phyloP scores from a whole-genome alignment of 2,888 invertebrate species.

The Andrena flavipes region DNA sequence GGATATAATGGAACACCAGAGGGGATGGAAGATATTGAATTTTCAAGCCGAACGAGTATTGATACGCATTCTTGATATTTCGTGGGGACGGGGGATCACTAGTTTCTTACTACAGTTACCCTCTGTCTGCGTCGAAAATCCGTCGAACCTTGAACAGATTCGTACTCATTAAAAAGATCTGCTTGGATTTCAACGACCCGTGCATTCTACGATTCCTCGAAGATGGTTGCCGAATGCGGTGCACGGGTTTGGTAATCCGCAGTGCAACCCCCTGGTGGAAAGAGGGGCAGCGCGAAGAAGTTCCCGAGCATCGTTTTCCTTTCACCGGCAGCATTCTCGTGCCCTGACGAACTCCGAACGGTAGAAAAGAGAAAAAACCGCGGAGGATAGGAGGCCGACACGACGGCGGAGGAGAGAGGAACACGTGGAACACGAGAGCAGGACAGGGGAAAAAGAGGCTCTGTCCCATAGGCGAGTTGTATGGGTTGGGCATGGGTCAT shows the following conservation, averaged over 20 bases:
- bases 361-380: slow-evolving; percentile 13
- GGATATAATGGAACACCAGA: background rate
- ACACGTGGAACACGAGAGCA: slow-evolving; percentile 62
- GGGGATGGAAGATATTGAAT: slow-evolving; percentile 2
- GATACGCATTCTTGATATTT: background rate
- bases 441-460: slow-evolving; percentile 71
- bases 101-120: background rate
- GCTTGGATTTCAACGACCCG: too few relatives aligned
- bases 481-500: slow-evolving; percentile 77
- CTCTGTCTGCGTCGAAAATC: too few relatives aligned
- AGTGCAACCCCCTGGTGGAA: background rate
- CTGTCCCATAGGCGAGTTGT: slow-evolving; percentile 72
- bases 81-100: background rate
- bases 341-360: slow-evolving; percentile 54
- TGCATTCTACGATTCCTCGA: background rate
- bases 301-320: slow-evolving; percentile 53
- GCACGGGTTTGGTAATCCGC: slow-evolving; percentile 9
- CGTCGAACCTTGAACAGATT: too few relatives aligned
- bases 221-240: background rate
- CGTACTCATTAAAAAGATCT: too few relatives aligned
- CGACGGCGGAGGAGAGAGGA: slow-evolving; percentile 30
- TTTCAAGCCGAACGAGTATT: background rate
- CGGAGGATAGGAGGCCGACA: slow-evolving; percentile 27
- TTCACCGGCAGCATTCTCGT: slow-evolving; percentile 45
- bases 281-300: slow-evolving; percentile 31